Conservation (phyloP, 1,140 invertebrate genomes). For the Diuraphis noxia region DNA sequence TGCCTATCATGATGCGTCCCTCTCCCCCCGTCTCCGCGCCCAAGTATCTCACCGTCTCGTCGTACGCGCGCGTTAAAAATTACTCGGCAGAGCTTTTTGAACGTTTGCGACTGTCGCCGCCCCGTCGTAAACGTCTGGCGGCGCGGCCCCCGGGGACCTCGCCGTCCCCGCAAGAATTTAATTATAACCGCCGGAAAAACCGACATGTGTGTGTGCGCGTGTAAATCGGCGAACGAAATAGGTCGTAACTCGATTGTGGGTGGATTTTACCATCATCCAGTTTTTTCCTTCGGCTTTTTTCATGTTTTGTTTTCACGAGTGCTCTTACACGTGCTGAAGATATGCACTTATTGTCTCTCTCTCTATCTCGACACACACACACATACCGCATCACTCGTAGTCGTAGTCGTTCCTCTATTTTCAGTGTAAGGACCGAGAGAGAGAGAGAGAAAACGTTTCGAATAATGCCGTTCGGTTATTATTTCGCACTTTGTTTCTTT, state of each 20-base stretch:
- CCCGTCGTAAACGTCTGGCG: not conserved
- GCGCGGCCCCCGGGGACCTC: not conserved
- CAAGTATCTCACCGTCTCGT: not conserved
- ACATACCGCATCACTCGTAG: not conserved
- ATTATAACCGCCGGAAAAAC: constrained; percentile 25
- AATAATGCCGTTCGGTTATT: not conserved
- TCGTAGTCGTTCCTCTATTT: not conserved
- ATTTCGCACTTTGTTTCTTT: not conserved
- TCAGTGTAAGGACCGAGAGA: not conserved
- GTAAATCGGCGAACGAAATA: not conserved
- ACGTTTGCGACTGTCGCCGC: not conserved
- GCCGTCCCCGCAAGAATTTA: constrained; percentile 14
- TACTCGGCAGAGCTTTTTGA: not conserved
- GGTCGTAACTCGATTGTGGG: constrained; percentile 32
- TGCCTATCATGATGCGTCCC: not conserved
- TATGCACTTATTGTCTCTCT: not conserved
- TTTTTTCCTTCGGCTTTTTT: constrained; percentile 21
- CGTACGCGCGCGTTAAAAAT: not conserved
- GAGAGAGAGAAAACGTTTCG: not conserved
- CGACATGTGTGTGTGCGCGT: not conserved
- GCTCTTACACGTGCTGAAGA: not conserved
- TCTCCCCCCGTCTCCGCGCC: not conserved
- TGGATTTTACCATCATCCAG: not conserved
- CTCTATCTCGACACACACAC: not conserved
- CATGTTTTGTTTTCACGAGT: not conserved